phyloP scores from a whole-genome alignment of 2,113 vertebrate genomes.

The Gambusia affinis region DNA sequence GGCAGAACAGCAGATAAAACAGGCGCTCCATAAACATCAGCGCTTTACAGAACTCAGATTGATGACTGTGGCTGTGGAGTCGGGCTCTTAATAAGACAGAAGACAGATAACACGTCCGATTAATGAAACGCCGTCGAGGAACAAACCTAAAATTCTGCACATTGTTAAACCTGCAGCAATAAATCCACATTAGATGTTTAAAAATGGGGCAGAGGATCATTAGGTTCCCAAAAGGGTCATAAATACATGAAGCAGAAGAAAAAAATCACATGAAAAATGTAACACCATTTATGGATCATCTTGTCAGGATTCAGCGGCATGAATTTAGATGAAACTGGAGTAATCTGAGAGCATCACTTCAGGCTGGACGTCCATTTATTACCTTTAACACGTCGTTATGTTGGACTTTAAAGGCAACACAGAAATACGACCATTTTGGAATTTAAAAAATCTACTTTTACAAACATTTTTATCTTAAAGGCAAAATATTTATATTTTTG shows the following conservation, averaged over 20 bases:
- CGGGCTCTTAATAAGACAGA: background rate
- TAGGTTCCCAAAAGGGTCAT: background rate
- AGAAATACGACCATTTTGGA: too few relatives aligned
- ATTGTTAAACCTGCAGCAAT: constrained; percentile 1
- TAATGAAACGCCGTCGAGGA: background rate
- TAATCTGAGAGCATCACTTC: too few relatives aligned
- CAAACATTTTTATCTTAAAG: too few relatives aligned
- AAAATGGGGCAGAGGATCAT: background rate
- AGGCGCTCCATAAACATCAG: background rate
- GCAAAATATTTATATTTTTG: too few relatives aligned
- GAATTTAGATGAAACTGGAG: background rate
- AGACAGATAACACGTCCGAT: background rate
- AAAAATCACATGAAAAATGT: background rate
- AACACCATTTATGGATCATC: background rate
- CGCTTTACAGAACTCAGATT: background rate
- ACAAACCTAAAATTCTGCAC: background rate
- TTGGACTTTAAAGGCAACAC: too few relatives aligned
- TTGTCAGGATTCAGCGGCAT: background rate
- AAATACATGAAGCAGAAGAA: background rate
- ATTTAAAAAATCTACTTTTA: too few relatives aligned
- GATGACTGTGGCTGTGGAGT: background rate
- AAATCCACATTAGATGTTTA: background rate
- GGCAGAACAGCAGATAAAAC: constrained; percentile 5
- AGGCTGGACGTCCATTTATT: background rate
- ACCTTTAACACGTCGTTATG: background rate